A percentile compares a stretch with the other conserved stretches of the same genome.
Conservation (phyloP, 2,797 vertebrate species). For the Oryzias dopingdopingensis region DNA sequence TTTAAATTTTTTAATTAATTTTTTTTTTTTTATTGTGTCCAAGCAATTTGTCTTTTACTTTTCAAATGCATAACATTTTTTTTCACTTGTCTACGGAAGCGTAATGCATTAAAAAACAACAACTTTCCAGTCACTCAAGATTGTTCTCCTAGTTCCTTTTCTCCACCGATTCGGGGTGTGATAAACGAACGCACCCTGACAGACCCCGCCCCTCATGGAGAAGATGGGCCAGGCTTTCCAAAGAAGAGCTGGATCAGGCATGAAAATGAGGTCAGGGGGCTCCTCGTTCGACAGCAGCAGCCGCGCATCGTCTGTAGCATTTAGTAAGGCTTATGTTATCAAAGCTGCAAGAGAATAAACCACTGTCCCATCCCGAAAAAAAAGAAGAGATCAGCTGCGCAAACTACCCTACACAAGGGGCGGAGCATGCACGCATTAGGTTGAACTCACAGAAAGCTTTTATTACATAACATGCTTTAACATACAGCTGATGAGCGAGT, state of each 20-base stretch:
- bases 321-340: neutral
- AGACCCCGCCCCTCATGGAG: constrained; percentile 41
- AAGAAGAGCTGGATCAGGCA: constrained; percentile 26
- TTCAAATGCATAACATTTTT: no score
- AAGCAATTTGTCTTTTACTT: neutral
- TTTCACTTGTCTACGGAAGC: no score
- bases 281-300: neutral
- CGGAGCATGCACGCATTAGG: constrained; percentile 15
- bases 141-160: neutral
- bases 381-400: neutral
- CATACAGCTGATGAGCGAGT: constrained; percentile 41
- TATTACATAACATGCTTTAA: constrained; percentile 73
- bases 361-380: no score
- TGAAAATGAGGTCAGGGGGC: constrained; percentile 53
- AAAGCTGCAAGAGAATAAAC: neutral
- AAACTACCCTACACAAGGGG: constrained; percentile 3
- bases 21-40: no score
- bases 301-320: neutral
- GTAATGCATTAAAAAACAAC: no score
- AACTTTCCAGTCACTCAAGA: neutral
- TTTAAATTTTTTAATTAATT: no score
- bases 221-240: constrained; percentile 20
- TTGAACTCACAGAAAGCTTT: constrained; percentile 53
- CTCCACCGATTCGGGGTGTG: neutral
- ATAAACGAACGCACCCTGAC: constrained; percentile 39